Base-by-base conservation (phyloP, 2,113 vertebrate species). In the Notechis scutatus region DNA sequence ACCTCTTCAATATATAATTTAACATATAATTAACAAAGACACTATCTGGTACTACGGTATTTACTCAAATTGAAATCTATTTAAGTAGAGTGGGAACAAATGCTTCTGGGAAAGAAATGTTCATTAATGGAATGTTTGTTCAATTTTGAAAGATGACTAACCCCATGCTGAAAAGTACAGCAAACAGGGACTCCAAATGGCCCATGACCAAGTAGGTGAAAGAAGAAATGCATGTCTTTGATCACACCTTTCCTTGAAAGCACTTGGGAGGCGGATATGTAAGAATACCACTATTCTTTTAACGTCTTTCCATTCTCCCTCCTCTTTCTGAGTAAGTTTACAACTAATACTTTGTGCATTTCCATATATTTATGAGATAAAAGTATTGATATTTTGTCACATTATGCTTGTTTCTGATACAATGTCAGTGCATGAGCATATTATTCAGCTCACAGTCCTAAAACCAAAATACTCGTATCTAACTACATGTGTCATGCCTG, bases 1-100 rank as follows among this genome's bases (percentile, higher is more conserved):
- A 94, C 0, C 0, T 0, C 23, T 57, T 92, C 50, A 85, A 47
- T 23, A 39, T 57, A 45, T 47, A 42, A 54, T n/a, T 24, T 54
- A 87, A 47, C 20, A 24, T 56, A 42, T 56, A 42, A 55, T 39
- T 26, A 93, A 87, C 0, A 50, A 10, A 55, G 90, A 50, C 21
- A 0, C 0, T 61, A 93, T 56, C 2, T 1, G 57, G 52, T 59
- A 45, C 74, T 0, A 14, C 45, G 29, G n/a, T 74, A 91, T 39
- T 85, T 88, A 47, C 3, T n/a, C 26, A 61, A 10, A 39, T 90
- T 8, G 88, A 47, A 86, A 81, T 3, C 54, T 92, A 85, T 74
- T 7, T 10, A 21, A 94, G 50, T 55, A 57, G 57, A 89, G 85
- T 92, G 15, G n/a, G 56, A 93, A 91, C 15, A 57, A 61, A 56